Base-by-base conservation (phyloP, 2,888 invertebrate species). In the Mythimna loreyi region DNA sequence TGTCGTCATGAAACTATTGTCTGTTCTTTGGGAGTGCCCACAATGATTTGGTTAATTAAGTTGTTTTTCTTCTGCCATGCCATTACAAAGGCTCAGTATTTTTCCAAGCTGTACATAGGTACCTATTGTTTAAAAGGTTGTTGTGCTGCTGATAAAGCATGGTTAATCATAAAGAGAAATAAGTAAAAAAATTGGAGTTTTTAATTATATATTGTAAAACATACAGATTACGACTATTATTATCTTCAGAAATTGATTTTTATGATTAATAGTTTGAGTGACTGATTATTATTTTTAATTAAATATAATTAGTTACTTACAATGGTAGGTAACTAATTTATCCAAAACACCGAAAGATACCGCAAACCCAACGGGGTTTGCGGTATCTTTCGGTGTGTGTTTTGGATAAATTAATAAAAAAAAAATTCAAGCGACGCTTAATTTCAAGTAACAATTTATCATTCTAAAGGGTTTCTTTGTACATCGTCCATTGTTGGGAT, bases 401-500 rank as follows among this genome's bases (percentile, higher is more conserved):
- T 40, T 40, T 40, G 16, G 8, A 23, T 7, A 47, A 13, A 25
- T 25, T 25, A 33, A 45, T 0, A 19, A 40, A 25, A 36, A 33
- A 33, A 21, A 53, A 45, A 25, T 23, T 23, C 16, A 65, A n/a
- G n/a, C 2, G 16, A 64, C 13, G 1, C n/a, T 2, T 30, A 40
- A 45, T 74, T 40, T 40, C 19, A 30, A 19, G n/a, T 13, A 47
- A 13, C 28, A 13, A 40, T 64, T 21, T 40, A 21, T 53, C 25
- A 53, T 30, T 74, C 53, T 64, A 25, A 73, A 36, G n/a, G 23
- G 23, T 53, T 16, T 40, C 16, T 45, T 47, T 55, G 11, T 21
- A 55, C 13, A 40, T 16, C 21, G 16, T 47, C 19, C 8, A 55
- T 74, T 7, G 66, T 40, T 65, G 11, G 25, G 65, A 49, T 65